A percentile compares a stretch with the other conserved stretches of the same genome.
Evolutionary conservation across 2,797 vertebrate genomes (phyloP).

Genomic region (Pangasius djambal): DNA sequence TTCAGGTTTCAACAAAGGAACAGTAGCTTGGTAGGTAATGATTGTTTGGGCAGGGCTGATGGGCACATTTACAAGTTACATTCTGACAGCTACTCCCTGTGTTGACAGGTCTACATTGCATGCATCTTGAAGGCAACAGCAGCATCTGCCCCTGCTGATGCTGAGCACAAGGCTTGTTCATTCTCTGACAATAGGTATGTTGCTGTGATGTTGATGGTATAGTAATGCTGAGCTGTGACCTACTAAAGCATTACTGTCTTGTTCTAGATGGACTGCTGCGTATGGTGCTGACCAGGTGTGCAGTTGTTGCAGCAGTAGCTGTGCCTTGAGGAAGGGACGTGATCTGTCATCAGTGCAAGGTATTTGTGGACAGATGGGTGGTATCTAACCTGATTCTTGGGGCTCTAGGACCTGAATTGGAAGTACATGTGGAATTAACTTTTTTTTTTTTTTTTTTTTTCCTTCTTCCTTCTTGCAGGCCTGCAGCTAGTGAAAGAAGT

Average conservation of each 20-base stretch:
- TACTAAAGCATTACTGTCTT: neutral
- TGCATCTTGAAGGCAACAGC: conserved; percentile 71
- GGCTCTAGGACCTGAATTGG: neutral
- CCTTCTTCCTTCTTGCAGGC: too few relatives aligned
- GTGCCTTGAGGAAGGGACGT: conserved; percentile 43
- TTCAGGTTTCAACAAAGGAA: conserved; percentile 66
- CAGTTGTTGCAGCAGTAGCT: conserved; percentile 66
- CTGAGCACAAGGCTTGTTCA: conserved; percentile 70
- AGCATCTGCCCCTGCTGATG: conserved; percentile 16
- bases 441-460: neutral
- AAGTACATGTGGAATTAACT: too few relatives aligned
- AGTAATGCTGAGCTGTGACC: neutral
- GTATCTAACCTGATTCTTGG: too few relatives aligned
- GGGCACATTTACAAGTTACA: too few relatives aligned
- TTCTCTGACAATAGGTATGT: conserved; percentile 62
- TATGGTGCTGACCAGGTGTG: conserved; percentile 60
- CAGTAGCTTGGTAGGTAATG: neutral
- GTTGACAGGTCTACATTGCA: conserved; percentile 70
- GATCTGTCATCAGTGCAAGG: neutral
- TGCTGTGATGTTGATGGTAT: accelerated
- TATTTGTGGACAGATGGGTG: neutral
- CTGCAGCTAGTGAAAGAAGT: neutral
- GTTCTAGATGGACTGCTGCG: conserved; percentile 67
- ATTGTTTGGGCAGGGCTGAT: accelerated
- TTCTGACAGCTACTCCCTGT: neutral